These are phyloP conservation scores for Micromussa lordhowensis DNA, from an alignment of 92 coral and sea anemone genomes.

Conservation along the genomic window DNA sequence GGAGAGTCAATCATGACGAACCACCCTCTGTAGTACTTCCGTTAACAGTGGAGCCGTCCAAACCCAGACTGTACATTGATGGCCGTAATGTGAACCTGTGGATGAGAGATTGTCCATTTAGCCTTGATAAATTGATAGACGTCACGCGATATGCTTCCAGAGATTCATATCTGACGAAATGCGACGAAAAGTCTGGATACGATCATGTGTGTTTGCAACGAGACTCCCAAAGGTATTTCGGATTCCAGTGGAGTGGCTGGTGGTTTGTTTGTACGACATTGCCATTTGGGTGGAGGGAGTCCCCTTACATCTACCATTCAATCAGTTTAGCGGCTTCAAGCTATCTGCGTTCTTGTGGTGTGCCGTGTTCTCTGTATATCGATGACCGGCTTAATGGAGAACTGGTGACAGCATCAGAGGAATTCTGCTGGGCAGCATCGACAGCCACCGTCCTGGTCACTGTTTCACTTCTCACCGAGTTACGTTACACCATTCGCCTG, in stretches of 20 bases:
- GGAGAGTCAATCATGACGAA: background rate
- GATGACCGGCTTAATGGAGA: constrained; percentile 46
- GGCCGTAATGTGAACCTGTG: too few relatives aligned
- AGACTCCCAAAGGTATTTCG: constrained; percentile 30
- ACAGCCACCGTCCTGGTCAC: background rate
- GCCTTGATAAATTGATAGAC: constrained; percentile 34
- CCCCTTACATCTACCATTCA: constrained; percentile 45
- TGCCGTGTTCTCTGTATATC: too few relatives aligned
- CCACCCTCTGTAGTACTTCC: constrained; percentile 36
- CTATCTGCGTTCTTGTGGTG: constrained; percentile 14
- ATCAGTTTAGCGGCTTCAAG: background rate
- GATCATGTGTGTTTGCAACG: constrained; percentile 28
- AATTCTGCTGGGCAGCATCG: constrained; percentile 8
- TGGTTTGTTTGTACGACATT: constrained; percentile 40
- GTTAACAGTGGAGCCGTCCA: constrained; percentile 48
- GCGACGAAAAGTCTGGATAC: constrained; percentile 47
- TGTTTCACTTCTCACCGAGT: background rate
- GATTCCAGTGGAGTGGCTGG: constrained; percentile 57
- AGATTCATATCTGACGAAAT: constrained; percentile 27
- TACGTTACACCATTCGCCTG: constrained; percentile 11
- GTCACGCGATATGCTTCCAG: constrained; percentile 23
- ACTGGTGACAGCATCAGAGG: constrained; percentile 10
- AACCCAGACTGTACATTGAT: constrained; percentile 31
- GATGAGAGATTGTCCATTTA: too few relatives aligned
- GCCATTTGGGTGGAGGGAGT: constrained; percentile 29